Conservation (phyloP, 2,113 vertebrate species). For the Apistogramma diplotaenia region DNA sequence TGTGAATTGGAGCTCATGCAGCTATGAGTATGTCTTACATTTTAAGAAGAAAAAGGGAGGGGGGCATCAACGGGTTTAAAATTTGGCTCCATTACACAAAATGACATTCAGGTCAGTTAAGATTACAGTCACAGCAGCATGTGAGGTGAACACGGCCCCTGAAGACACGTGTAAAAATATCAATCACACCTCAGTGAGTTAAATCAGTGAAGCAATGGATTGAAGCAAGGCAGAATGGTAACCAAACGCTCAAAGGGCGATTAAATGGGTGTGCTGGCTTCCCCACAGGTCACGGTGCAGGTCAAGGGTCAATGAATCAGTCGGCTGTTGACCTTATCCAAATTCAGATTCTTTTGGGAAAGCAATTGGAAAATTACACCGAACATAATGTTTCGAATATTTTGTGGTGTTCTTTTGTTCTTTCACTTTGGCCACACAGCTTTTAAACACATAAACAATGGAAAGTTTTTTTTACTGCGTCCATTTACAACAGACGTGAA, state of each 20-base stretch:
- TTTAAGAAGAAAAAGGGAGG: neutral
- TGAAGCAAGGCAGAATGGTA: neutral
- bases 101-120: neutral
- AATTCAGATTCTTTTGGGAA: neutral
- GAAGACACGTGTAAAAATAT: neutral
- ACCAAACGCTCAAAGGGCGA: constrained; percentile 5
- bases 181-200: neutral
- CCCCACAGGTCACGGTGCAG: constrained; percentile 27
- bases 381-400: neutral
- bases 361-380: neutral
- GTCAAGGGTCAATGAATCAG: constrained; percentile 38
- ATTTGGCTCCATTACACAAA: neutral
- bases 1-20: neutral
- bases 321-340: constrained; percentile 44
- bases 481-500: neutral
- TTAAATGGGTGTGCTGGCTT: neutral
- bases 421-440: neutral
- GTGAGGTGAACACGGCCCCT: neutral
- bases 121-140: neutral
- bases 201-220: neutral
- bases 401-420: neutral
- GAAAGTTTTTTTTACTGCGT: neutral
- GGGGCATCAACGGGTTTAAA: neutral
- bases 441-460: neutral
- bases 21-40: neutral